phyloP scores from a whole-genome alignment of 2,888 invertebrate species.

The Trachelus tabidus region DNA sequence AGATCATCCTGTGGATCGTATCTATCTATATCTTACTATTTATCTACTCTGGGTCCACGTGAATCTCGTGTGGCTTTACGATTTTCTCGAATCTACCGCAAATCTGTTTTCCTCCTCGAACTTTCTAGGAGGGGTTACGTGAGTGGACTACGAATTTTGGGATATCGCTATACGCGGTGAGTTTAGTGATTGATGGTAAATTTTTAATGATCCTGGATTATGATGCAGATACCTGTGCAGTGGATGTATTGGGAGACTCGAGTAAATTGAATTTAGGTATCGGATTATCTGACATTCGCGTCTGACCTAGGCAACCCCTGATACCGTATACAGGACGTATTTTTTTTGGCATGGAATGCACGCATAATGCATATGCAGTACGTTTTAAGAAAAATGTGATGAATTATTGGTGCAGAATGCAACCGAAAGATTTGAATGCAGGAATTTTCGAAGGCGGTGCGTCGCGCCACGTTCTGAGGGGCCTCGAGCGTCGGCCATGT shows the following conservation, averaged over 20 bases:
- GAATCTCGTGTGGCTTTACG: background rate
- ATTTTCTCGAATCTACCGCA: background rate
- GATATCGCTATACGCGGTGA: background rate
- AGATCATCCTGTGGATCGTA: constrained; percentile 34
- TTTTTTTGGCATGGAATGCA: background rate
- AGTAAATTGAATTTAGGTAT: background rate
- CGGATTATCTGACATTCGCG: background rate
- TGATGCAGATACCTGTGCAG: background rate
- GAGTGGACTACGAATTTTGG: background rate
- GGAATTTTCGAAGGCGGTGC: background rate
- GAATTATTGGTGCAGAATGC: background rate
- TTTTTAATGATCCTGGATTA: background rate
- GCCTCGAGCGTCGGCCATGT: constrained; percentile 53
- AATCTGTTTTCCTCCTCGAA: background rate
- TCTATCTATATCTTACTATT: background rate
- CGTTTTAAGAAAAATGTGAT: background rate
- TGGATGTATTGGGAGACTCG: background rate
- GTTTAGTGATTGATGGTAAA: background rate
- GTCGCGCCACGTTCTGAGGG: background rate
- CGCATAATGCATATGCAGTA: background rate
- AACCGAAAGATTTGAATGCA: background rate
- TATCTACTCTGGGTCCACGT: background rate
- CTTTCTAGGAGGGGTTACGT: background rate
- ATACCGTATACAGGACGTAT: background rate
- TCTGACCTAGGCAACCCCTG: background rate